phyloP scores from a whole-genome alignment of 2,888 invertebrate genomes.

The Sarcophaga rosellei region DNA sequence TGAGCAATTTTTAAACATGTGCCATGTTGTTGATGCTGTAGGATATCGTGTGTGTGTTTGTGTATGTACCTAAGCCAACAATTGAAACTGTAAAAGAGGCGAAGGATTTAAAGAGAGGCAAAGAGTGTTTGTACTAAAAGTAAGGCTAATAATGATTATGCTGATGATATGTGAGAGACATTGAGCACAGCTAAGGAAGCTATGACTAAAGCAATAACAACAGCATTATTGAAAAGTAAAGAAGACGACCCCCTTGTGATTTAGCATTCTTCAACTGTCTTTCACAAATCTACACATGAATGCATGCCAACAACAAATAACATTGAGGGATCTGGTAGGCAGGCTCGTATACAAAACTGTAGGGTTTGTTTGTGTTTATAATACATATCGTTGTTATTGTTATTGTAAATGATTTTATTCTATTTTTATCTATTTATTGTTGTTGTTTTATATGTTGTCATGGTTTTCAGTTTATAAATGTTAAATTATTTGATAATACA shows the following conservation, averaged over 20 bases:
- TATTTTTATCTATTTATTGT: conserved; percentile 18
- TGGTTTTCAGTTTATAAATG: conserved; percentile 44
- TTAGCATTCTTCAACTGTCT: conserved; percentile 54
- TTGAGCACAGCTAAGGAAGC: neutral
- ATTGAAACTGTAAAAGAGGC: too few species aligned
- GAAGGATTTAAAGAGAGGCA: neutral
- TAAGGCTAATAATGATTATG: neutral
- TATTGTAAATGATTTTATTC: conserved; percentile 17
- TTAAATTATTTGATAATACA: conserved; percentile 30
- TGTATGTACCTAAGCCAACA: conserved; percentile 14
- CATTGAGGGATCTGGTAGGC: neutral
- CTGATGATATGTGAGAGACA: neutral
- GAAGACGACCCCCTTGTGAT: conserved; percentile 54
- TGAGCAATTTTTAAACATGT: conserved; percentile 38
- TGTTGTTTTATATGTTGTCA: conserved; percentile 54
- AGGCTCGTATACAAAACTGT: neutral
- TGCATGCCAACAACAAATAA: neutral
- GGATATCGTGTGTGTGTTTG: neutral
- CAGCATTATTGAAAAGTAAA: neutral
- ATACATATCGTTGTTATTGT: neutral
- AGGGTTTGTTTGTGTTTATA: conserved; percentile 10
- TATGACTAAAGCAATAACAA: neutral
- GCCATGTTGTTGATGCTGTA: neutral
- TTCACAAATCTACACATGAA: conserved; percentile 57
- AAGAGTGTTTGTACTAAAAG: neutral